Base-by-base conservation (phyloP, 2,888 invertebrate genomes). In the Acleris cristana region DNA sequence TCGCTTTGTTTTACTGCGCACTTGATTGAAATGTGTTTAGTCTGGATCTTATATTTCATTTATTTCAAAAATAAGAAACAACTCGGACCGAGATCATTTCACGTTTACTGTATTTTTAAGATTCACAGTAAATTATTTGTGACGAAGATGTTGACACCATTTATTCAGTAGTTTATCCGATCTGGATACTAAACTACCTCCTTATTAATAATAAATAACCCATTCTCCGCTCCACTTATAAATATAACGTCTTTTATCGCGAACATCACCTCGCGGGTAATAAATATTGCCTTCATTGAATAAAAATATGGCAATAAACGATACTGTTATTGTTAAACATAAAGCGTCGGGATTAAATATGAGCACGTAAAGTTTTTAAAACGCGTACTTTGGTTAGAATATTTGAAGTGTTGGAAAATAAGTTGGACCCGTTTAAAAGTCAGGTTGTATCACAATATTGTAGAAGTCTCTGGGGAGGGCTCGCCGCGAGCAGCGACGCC, bases 211-310 rank as follows among this genome's bases (percentile, higher is more conserved):
- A 72, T 74, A 82, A 58, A 72, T 74, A 82, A 81, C 76, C 75
- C 74, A 79, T 80, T 80, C 72, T 71, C 73, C 72, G 65, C 68
- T 70, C 69, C 65, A 70, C 70, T 77, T 74, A 74, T 74, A 72
- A 77, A 77, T 80, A 79, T 73, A 68, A 73, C 70, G 76, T 78
- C 75, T 79, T 82, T 83, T 82, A 80, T 77, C 70, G 73, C 73
- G 55, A 80, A 80, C 77, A 72, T 75, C 61, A 70, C 64, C 71
- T 75, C 73, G 67, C 77, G 71, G 74, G 77, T 76, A 76, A 81
- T 84, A 84, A 84, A 82, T 82, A 80, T 72, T 70, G 70, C 73
- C 72, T 72, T 79, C 77, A 82, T 82, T 79, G 74, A 82, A 79
- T 81, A 80, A 82, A 79, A 80, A 79, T 78, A 77, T 77, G 73